Percentiles rank a stretch among this genome's conserved stretches.
These are phyloP conservation scores for Nautilus pompilius DNA, from an alignment of 1,140 invertebrate species.

Conservation along the genomic window DNA sequence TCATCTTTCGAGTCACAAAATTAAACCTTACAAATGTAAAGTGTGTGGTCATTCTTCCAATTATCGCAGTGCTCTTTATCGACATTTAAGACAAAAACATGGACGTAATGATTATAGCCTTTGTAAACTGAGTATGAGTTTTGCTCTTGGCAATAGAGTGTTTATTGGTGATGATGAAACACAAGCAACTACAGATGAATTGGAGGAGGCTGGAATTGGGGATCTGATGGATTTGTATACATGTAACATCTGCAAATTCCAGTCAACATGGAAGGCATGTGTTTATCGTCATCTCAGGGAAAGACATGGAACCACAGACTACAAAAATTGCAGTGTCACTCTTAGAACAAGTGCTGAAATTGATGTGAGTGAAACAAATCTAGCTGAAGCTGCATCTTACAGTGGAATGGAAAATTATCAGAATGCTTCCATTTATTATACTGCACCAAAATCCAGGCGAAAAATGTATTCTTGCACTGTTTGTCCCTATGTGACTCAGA, in stretches of 20 bases:
- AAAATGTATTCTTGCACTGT: constrained; percentile 62
- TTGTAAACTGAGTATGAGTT: constrained; percentile 28
- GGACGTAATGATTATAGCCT: constrained; percentile 19
- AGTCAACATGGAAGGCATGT: constrained; percentile 27
- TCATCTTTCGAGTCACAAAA: constrained; percentile 36
- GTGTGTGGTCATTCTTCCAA: constrained; percentile 34
- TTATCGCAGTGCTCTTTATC: constrained; percentile 33
- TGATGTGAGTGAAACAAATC: no score
- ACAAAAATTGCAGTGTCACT: constrained; percentile 7
- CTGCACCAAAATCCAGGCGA: constrained; percentile 6
- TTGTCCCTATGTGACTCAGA: constrained; percentile 72
- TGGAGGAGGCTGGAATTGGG: constrained; percentile 8
- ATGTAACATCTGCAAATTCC: constrained; percentile 38
- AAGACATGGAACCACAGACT: constrained; percentile 24
- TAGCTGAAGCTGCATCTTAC: constrained; percentile 8
- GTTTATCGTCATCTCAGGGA: constrained; percentile 27
- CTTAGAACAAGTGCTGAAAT: no score
- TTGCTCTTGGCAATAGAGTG: not conserved
- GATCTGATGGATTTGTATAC: constrained; percentile 15
- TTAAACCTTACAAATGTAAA: constrained; percentile 41
- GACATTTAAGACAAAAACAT: constrained; percentile 37
- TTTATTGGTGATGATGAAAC: no score
- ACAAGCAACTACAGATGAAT: not conserved
- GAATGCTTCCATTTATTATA: no score
- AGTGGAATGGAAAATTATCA: constrained; percentile 2